Conservation (phyloP, 2,113 vertebrate genomes). For the Nothocercus julius region DNA sequence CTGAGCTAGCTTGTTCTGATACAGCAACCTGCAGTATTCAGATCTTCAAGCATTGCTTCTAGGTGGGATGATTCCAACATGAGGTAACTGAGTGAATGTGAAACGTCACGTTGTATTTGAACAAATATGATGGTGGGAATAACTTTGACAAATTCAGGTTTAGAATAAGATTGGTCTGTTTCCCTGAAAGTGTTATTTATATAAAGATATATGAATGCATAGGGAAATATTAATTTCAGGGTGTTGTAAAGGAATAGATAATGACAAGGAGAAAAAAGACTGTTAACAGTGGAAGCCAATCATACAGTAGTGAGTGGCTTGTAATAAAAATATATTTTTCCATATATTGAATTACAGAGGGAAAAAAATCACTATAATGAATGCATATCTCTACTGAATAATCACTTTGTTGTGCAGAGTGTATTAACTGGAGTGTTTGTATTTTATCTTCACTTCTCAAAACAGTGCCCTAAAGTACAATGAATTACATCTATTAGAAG, state of each 20-base stretch:
- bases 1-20: not conserved
- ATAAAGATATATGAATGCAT: not conserved
- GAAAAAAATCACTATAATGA: not conserved
- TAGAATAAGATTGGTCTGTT: not conserved
- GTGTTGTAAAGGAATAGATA: not conserved
- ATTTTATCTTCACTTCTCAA: not conserved
- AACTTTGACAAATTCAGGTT: not conserved
- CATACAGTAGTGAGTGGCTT: not conserved
- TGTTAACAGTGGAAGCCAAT: not conserved
- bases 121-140: not conserved
- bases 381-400: not conserved
- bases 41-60: not conserved
- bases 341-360: not conserved
- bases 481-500: not conserved
- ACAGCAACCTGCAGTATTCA: not conserved
- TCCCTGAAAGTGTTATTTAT: not conserved
- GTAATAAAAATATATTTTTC: not conserved
- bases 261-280: not conserved
- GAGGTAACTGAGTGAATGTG: not conserved
- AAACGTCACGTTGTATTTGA: not conserved
- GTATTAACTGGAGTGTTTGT: not conserved
- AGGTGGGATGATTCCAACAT: not conserved
- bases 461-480: not conserved
- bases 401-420: not conserved
- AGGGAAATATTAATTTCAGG: not conserved